These are phyloP conservation scores for Rhagophthalmus giganteus DNA, from an alignment of 2,888 invertebrate species.

Conservation along the genomic window DNA sequence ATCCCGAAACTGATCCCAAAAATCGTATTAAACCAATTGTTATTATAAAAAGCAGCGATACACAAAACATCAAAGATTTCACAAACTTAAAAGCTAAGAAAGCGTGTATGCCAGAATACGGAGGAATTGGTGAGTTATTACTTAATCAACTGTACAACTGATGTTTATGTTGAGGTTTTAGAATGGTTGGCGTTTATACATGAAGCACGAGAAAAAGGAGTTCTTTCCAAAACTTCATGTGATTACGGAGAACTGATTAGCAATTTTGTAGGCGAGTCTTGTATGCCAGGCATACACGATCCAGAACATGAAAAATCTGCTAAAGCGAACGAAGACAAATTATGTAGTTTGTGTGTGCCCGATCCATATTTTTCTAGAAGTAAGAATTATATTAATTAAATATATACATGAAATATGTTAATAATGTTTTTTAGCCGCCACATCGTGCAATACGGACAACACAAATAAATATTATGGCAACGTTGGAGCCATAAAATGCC, in stretches of 20 bases:
- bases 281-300: slow-evolving; percentile 65
- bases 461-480: slow-evolving; percentile 63
- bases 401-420: too few relatives aligned
- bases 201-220: slow-evolving; percentile 56
- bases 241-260: slow-evolving; percentile 62
- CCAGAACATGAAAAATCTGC: slow-evolving; percentile 54
- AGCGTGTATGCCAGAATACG: slow-evolving; percentile 70
- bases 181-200: slow-evolving; percentile 67
- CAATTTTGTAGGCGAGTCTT: slow-evolving; percentile 62
- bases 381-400: too few relatives aligned
- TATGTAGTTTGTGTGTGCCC: slow-evolving; percentile 47
- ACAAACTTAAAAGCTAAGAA: slow-evolving; percentile 60
- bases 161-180: slow-evolving; percentile 42
- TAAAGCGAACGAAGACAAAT: slow-evolving; percentile 39
- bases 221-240: slow-evolving; percentile 58
- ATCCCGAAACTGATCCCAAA: slow-evolving; percentile 60
- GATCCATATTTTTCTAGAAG: slow-evolving; percentile 9
- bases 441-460: slow-evolving; percentile 58
- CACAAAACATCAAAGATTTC: slow-evolving; percentile 54
- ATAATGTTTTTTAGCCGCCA: slow-evolving; percentile 29
- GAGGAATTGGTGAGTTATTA: slow-evolving; percentile 61
- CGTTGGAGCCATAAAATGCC: slow-evolving; percentile 63
- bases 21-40: slow-evolving; percentile 61
- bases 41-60: slow-evolving; percentile 45
- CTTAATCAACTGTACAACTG: not conserved